Evolutionary conservation across 2,888 invertebrate species (phyloP), one percentile per base, ranked within the genome.

Genomic region (Scaeva pyrastri): DNA sequence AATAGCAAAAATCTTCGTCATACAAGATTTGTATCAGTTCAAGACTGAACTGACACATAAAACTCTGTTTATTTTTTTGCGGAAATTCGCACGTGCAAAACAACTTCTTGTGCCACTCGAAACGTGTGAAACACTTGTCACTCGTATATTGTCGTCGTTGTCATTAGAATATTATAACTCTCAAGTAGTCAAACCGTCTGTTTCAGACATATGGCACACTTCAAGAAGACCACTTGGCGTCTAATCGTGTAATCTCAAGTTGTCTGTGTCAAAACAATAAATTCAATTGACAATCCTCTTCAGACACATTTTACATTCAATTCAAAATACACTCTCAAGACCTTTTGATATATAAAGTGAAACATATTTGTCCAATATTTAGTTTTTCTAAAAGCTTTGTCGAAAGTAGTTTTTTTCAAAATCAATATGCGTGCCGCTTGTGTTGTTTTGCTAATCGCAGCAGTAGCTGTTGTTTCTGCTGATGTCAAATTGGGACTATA

Each of bases 391-490:
- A 10, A 21, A n/a, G 12, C 43, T 16, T 48, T 48, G 3, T 41
- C 11, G 8, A 50, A 50, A 43, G 19, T 16, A 26, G 19, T 36
- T n/a, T 58, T 43, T 2, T 43, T 43, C 14, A 4, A 2, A 36
- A 41, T 66, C n/a, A 80, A 77, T 62, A 85, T 85, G 81, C 81
- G 73, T 48, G 72, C 56, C 41, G 72, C 68, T 62, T 76, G 68
- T 39, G 60, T 76, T 16, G 68, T 70, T 16, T n/a, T 85, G 23
- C 62, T 81, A 23, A 75, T 85, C 19, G 56, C 64, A 41, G 80
- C 68, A 68, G 75, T 39, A 16, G 58, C 39, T 10, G 21, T 71
- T 11, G 39, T 76, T 52, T 72, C 80, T 36, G 85, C 85, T 36
- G 74, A 66, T 21, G 56, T 73, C 19, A 52, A 55, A 41, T 19